A percentile compares a stretch with the other conserved stretches of the same genome.
Evolutionary conservation across 2,888 invertebrate genomes (phyloP).

Genomic region (Noctua janthe): DNA sequence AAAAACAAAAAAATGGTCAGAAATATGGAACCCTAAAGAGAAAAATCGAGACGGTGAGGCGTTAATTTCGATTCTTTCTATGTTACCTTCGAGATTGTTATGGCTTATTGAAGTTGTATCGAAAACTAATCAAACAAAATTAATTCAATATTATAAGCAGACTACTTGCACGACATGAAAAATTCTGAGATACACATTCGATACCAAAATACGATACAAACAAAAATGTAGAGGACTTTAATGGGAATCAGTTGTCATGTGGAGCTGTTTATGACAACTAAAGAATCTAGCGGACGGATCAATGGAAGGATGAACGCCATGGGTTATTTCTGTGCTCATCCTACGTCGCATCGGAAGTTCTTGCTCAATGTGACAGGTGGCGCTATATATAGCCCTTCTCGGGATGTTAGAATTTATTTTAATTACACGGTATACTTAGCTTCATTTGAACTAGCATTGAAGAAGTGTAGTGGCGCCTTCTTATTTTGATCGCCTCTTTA

Average conservation of each 20-base stretch:
- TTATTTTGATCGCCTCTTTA: not conserved
- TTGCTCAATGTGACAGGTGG: conserved; percentile 65
- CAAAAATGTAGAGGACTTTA: not conserved
- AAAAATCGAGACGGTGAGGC: not conserved
- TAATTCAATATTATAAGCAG: not conserved
- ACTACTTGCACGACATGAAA: not conserved
- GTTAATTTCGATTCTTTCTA: not conserved
- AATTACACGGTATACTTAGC: conserved; percentile 41
- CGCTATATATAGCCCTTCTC: conserved; percentile 46
- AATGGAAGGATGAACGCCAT: conserved; percentile 29
- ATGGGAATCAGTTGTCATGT: conserved; percentile 4
- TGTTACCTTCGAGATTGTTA: not conserved
- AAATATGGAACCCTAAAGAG: not conserved
- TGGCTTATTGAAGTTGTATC: not conserved
- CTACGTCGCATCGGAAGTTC: conserved; percentile 62
- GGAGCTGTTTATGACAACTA: conserved; percentile 30
- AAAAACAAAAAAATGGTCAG: not conserved
- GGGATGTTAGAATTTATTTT: conserved; percentile 51
- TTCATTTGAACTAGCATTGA: conserved; percentile 37
- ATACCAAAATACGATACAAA: not conserved
- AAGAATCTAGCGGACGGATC: conserved; percentile 23
- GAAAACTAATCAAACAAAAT: not conserved
- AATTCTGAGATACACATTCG: not conserved
- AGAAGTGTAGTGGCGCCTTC: not conserved
- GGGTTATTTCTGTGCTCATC: conserved; percentile 55